Evolutionary conservation across 2,113 vertebrate genomes (phyloP).

Genomic region (Ascaphus truei): DNA sequence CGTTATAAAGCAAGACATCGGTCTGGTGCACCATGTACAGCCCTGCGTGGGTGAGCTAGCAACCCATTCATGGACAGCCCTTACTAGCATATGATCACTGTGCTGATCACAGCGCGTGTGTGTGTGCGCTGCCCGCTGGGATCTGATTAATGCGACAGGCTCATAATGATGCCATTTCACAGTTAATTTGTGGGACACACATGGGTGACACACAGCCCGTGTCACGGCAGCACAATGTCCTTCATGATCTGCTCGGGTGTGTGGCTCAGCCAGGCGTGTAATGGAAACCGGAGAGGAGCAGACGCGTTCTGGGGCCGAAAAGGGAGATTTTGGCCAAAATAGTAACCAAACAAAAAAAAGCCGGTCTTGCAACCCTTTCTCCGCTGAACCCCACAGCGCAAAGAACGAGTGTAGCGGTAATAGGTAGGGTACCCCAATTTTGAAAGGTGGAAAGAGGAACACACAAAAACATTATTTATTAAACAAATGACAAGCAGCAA

Average conservation of each 20-base stretch:
- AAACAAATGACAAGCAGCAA: too few relatives aligned
- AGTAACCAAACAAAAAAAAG: not conserved
- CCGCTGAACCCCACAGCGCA: too few relatives aligned
- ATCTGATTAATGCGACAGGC: constrained; percentile 15
- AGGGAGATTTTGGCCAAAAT: not conserved
- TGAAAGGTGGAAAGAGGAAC: too few relatives aligned
- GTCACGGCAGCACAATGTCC: not conserved
- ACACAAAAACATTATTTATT: too few relatives aligned
- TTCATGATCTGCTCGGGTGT: not conserved
- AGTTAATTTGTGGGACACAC: constrained; percentile 21
- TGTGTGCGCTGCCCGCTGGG: constrained; percentile 35
- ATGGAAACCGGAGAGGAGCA: constrained; percentile 29
- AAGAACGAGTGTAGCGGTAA: not conserved
- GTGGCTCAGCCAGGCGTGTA: constrained; percentile 31
- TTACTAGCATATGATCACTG: too few relatives aligned
- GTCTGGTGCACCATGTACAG: too few relatives aligned
- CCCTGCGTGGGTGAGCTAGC: too few relatives aligned
- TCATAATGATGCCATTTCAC: constrained; percentile 29
- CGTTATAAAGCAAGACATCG: too few relatives aligned
- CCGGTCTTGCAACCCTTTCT: not conserved
- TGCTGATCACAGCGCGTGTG: too few relatives aligned
- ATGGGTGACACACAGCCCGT: not conserved
- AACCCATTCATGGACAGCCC: too few relatives aligned
- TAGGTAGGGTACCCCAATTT: too few relatives aligned
- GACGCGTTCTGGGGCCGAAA: constrained; percentile 9